These are phyloP conservation scores for Elephas maximus DNA, from an alignment of 2,113 vertebrate genomes.

Conservation along the genomic window DNA sequence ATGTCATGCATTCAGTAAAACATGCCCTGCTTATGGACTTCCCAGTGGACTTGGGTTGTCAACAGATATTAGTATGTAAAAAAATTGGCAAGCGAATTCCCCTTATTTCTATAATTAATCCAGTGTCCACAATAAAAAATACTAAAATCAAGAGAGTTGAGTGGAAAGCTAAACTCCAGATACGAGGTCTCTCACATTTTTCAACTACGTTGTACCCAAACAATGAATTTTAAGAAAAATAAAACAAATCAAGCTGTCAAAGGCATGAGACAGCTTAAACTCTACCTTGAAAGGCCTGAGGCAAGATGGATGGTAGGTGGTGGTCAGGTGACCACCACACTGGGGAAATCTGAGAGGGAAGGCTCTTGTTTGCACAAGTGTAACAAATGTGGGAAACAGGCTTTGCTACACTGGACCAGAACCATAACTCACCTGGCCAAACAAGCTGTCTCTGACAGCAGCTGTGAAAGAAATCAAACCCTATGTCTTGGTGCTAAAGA, in stretches of 20 bases:
- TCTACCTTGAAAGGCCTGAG: background rate
- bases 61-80: background rate
- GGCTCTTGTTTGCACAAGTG: background rate
- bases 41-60: background rate
- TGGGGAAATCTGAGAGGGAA: background rate
- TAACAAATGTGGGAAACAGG: background rate
- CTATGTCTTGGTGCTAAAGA: background rate
- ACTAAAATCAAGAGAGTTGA: background rate
- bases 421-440: background rate
- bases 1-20: constrained; percentile 40
- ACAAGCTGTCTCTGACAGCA: background rate
- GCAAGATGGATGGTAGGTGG: background rate
- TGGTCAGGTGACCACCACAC: background rate
- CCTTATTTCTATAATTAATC: background rate
- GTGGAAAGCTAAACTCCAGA: background rate
- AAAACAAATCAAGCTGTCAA: background rate
- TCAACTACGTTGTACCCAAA: background rate
- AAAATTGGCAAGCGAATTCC: background rate
- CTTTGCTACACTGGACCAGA: background rate
- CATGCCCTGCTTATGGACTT: background rate
- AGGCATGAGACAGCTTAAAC: background rate
- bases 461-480: constrained; percentile 7
- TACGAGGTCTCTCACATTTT: background rate
- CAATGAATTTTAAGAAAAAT: background rate
- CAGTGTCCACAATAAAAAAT: background rate